A percentile compares a stretch with the other conserved stretches of the same genome.
Evolutionary conservation across 2,888 invertebrate genomes (phyloP).

Genomic region (Drosophila siamana): DNA sequence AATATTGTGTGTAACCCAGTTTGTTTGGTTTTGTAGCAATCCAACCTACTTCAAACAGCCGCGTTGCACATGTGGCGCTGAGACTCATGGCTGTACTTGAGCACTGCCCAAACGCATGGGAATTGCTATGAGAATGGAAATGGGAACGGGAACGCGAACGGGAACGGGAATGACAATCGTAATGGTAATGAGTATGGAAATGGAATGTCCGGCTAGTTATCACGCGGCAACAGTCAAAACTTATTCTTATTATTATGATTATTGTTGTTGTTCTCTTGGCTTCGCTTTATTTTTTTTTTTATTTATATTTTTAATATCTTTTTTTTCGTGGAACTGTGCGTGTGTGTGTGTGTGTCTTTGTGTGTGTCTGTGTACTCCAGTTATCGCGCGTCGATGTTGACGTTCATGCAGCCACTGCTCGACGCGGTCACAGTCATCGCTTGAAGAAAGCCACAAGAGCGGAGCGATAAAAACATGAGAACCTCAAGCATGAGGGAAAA

Average conservation of each 20-base stretch:
- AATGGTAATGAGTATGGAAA: slow-evolving; percentile 28
- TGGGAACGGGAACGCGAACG: slow-evolving; percentile 4
- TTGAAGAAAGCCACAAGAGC: slow-evolving; percentile 51
- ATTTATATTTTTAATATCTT: slow-evolving; percentile 46
- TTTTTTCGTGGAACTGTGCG: slow-evolving; percentile 46
- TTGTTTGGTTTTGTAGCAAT: background rate
- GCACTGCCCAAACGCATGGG: slow-evolving; percentile 34
- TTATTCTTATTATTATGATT: slow-evolving; percentile 44
- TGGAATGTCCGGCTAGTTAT: slow-evolving; percentile 47
- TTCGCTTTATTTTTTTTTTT: slow-evolving; percentile 24
- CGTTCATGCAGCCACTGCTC: slow-evolving; percentile 45
- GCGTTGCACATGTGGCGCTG: slow-evolving; percentile 68
- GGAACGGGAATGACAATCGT: slow-evolving; percentile 16
- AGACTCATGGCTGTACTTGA: slow-evolving; percentile 72
- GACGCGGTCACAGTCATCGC: slow-evolving; percentile 36
- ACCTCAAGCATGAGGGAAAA: slow-evolving; percentile 36
- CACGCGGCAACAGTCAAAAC: slow-evolving; percentile 42
- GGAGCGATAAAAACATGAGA: slow-evolving; percentile 73
- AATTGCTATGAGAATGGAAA: slow-evolving; percentile 16
- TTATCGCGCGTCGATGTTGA: slow-evolving; percentile 63
- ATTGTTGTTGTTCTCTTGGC: slow-evolving; percentile 17
- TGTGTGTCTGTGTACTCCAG: slow-evolving; percentile 63
- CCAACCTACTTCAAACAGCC: slow-evolving; percentile 64
- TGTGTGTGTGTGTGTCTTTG: slow-evolving; percentile 19
- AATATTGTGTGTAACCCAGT: slow-evolving; percentile 13